Conservation (phyloP, 2,113 vertebrate genomes). For the Microtus oregoni region DNA sequence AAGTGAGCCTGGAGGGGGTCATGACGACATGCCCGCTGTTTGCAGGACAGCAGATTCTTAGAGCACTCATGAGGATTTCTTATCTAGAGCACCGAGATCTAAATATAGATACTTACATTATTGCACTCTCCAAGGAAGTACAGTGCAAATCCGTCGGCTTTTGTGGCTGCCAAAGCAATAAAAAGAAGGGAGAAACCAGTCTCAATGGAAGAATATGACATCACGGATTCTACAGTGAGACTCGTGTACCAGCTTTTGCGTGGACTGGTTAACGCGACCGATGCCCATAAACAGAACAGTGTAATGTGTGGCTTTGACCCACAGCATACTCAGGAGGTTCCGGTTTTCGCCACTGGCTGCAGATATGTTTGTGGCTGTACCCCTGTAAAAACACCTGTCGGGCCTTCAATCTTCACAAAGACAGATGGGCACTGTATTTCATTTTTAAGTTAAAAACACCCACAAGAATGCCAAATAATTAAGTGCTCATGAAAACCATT, state of each 20-base stretch:
- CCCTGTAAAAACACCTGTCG: neutral
- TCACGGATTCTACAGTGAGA: slow-evolving; percentile 44
- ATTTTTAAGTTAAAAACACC: neutral
- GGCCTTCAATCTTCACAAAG: neutral
- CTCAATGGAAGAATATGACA: slow-evolving; percentile 60
- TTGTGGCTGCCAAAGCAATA: slow-evolving; percentile 93
- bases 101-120: slow-evolving; percentile 94
- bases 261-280: neutral
- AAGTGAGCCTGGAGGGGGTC: neutral
- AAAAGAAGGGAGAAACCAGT: slow-evolving; percentile 80
- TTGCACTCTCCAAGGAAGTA: slow-evolving; percentile 99
- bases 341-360: neutral
- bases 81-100: slow-evolving; percentile 60
- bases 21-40: fast-evolving
- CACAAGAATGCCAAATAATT: neutral
- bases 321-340: neutral
- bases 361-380: neutral
- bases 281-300: neutral
- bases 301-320: neutral
- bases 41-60: neutral
- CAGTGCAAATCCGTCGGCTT: slow-evolving; percentile 99
- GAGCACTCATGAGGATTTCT: neutral
- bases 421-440: neutral
- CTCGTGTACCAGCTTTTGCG: neutral
- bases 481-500: neutral